Base-by-base conservation (phyloP, 2,888 invertebrate genomes). In the Tachina fera region DNA sequence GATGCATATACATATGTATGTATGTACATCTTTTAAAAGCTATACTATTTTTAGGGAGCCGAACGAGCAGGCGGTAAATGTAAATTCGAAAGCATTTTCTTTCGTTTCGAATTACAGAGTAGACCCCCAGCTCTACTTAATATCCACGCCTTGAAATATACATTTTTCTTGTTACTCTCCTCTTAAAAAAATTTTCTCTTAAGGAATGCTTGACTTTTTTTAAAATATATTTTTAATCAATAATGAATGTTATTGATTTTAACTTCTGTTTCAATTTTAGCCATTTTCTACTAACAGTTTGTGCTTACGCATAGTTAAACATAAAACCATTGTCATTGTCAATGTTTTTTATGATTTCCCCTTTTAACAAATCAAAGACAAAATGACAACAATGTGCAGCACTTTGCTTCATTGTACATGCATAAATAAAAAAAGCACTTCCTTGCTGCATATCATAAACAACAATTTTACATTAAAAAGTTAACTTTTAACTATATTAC, bases 281-380 rank as follows among this genome's bases (percentile, higher is more conserved):
- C n/a, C 39, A 14, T 22, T 60, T 61, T 61, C n/a, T 6, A 16
- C 13, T 14, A 56, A 56, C 14, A 63, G 14, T 61, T 51, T 63
- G n/a, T 51, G 13, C 16, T 39, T 14, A 19, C 45, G 31, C 47
- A 19, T 53, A 53, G 13, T 39, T 53, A 16, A 9, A 10, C 10
- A 58, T 68, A 65, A 49, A 71, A n/a, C 60, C 76, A 80, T 79
- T 83, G 83, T 72, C 86, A 86, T 68, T 80, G 76, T 61, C 86
- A 83, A 72, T 83, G 79, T 72, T 86, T 80, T 86, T 80, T 86
- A 86, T 83, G 75, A 76, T 83, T 86, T 86, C 83, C 86, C 65
- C 74, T 79, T 19, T 47, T 76, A 45, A 72, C 53, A 61, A 60
- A 85, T 70, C 60, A 72, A 41, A 68, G 16, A 58, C 41, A 75